Percentiles rank a stretch among this genome's conserved stretches.
Evolutionary conservation across 2,797 vertebrate genomes (phyloP).

Genomic region (Amazona ochrocephala): DNA sequence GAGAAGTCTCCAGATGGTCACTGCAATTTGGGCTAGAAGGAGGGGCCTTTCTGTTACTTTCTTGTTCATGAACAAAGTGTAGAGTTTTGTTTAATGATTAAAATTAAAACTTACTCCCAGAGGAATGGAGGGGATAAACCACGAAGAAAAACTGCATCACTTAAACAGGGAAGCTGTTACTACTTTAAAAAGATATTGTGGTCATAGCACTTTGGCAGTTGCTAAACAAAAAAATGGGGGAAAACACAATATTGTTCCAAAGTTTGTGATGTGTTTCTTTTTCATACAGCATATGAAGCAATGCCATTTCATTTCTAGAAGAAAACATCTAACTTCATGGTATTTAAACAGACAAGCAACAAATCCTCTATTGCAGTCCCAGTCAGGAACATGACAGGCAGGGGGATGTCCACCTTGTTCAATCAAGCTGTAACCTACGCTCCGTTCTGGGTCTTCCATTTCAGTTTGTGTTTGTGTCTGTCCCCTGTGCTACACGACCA

Average conservation of each 20-base stretch:
- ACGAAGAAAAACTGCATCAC: background rate
- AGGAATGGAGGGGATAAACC: background rate
- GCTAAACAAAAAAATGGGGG: background rate
- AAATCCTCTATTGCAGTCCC: background rate
- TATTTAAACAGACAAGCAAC: background rate
- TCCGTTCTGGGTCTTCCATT: background rate
- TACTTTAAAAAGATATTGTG: background rate
- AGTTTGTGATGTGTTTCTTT: background rate
- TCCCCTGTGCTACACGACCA: background rate
- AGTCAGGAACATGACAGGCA: background rate
- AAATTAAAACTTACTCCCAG: background rate
- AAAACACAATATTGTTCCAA: background rate
- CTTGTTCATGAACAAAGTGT: background rate
- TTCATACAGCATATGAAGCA: background rate
- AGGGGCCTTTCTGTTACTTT: background rate
- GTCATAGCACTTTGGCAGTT: background rate
- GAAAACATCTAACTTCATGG: background rate
- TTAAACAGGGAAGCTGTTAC: background rate
- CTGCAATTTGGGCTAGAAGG: background rate
- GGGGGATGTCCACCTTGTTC: background rate
- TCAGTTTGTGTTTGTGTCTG: background rate
- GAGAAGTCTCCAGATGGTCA: slow-evolving; percentile 40
- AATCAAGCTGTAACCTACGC: background rate
- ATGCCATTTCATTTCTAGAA: background rate
- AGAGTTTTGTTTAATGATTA: background rate